phyloP scores from a whole-genome alignment of 2,797 vertebrate genomes.

The Paramormyrops hopkinsi region DNA sequence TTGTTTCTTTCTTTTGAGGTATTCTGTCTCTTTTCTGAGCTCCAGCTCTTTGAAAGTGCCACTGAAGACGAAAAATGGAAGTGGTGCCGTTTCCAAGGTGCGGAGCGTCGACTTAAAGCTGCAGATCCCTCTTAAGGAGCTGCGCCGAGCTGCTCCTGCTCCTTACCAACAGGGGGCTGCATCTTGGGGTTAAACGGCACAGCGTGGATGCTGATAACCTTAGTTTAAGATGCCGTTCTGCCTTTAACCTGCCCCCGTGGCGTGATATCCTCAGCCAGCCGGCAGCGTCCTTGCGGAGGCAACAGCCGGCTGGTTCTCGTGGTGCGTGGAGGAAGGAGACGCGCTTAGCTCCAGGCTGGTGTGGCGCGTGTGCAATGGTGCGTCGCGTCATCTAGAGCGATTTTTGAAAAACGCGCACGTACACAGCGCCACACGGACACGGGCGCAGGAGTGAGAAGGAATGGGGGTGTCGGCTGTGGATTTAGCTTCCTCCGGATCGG shows the following conservation, averaged over 20 bases:
- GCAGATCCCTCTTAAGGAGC: conserved; percentile 37
- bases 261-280: background rate
- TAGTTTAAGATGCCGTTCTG: background rate
- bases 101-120: conserved; percentile 41
- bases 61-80: conserved; percentile 22
- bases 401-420: conserved; percentile 26
- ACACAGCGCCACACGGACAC: background rate
- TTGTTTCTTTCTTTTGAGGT: background rate
- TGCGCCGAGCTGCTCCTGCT: conserved; percentile 10
- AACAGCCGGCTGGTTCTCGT: background rate
- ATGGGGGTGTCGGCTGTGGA: background rate
- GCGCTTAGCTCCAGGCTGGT: conserved; percentile 38
- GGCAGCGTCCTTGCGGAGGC: background rate
- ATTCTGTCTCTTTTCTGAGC: conserved; percentile 35
- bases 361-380: conserved; percentile 12
- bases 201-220: background rate
- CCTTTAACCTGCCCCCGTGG: background rate
- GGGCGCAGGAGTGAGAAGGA: background rate
- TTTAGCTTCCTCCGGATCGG: background rate
- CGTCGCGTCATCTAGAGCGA: conserved; percentile 24
- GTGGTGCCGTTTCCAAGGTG: conserved; percentile 42
- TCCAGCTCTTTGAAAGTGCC: conserved; percentile 27
- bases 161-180: background rate
- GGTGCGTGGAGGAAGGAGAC: conserved; percentile 15
- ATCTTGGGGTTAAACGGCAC: conserved; percentile 13